Percentiles rank a stretch among this genome's conserved stretches.
phyloP scores from a whole-genome alignment of 2,113 vertebrate species.

The Microtus pennsylvanicus region DNA sequence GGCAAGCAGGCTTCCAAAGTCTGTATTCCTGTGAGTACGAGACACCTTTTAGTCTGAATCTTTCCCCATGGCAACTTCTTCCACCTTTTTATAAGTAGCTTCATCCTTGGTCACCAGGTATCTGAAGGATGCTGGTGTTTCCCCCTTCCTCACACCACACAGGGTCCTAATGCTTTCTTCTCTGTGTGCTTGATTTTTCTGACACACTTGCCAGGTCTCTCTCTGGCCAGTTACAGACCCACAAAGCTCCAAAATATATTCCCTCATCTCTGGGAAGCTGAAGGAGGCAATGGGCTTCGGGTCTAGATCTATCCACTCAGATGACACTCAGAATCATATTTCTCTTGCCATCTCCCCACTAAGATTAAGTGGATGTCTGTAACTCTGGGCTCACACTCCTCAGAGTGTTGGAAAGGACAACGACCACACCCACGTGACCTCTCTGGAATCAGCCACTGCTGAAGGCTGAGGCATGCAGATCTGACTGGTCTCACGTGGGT shows the following conservation, averaged over 20 bases:
- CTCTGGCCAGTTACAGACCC: not conserved
- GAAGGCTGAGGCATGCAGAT: not conserved
- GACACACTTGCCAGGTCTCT: not conserved
- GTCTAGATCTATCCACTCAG: not conserved
- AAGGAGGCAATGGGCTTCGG: not conserved
- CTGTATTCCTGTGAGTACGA: not conserved
- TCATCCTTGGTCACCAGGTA: not conserved
- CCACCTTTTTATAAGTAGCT: not conserved
- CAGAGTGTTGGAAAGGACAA: not conserved
- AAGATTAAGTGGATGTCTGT: not conserved
- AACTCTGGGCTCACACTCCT: not conserved
- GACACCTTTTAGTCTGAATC: not conserved
- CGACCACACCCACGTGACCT: not conserved
- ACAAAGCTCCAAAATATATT: conserved; percentile 20
- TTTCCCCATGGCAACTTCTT: not conserved
- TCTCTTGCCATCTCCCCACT: not conserved
- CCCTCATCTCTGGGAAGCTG: not conserved
- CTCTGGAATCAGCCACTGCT: not conserved
- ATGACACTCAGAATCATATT: not conserved
- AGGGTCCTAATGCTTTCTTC: not conserved
- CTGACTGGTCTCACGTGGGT: not conserved
- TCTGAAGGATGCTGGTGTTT: not conserved
- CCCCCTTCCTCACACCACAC: not conserved
- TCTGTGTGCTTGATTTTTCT: not conserved
- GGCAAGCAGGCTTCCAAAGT: not conserved